Evolutionary conservation across 2,888 invertebrate genomes (phyloP).

Genomic region (Atherix ibis): DNA sequence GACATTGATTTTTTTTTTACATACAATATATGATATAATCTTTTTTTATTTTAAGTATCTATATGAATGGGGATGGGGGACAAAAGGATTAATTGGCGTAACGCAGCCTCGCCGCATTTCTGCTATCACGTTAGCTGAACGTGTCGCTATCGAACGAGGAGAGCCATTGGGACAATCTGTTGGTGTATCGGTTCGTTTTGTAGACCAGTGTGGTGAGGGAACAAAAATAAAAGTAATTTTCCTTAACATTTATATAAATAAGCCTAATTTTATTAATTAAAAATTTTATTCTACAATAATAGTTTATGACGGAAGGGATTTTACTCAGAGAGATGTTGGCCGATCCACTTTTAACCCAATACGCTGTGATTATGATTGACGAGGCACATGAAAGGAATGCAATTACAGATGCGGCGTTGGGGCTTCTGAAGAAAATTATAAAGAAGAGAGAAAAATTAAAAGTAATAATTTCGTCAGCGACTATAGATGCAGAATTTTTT

Average conservation of each 20-base stretch:
- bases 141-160: conserved; percentile 80
- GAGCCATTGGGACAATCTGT: conserved; percentile 57
- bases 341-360: conserved; percentile 81
- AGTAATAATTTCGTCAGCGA: conserved; percentile 86
- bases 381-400: conserved; percentile 92
- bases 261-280: too few relatives aligned
- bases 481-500: conserved; percentile 80
- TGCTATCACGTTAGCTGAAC: conserved; percentile 68
- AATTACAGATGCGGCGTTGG: conserved; percentile 87
- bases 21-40: too few relatives aligned
- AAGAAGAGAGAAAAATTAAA: conserved; percentile 67
- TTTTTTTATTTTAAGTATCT: conserved; percentile 50
- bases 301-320: conserved; percentile 96
- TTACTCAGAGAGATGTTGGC: conserved; percentile 86
- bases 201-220: conserved; percentile 41
- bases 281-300: conserved; percentile 12
- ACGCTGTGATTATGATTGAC: conserved; percentile 77
- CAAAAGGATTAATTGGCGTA: conserved; percentile 66
- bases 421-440: conserved; percentile 80
- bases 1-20: too few relatives aligned
- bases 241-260: conserved; percentile 2
- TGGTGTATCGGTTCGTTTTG: conserved; percentile 77
- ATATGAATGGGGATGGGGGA: conserved; percentile 69
- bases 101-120: conserved; percentile 88
- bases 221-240: conserved; percentile 55